phyloP scores from a whole-genome alignment of 2,797 vertebrate genomes.

The Discoglossus pictus region DNA sequence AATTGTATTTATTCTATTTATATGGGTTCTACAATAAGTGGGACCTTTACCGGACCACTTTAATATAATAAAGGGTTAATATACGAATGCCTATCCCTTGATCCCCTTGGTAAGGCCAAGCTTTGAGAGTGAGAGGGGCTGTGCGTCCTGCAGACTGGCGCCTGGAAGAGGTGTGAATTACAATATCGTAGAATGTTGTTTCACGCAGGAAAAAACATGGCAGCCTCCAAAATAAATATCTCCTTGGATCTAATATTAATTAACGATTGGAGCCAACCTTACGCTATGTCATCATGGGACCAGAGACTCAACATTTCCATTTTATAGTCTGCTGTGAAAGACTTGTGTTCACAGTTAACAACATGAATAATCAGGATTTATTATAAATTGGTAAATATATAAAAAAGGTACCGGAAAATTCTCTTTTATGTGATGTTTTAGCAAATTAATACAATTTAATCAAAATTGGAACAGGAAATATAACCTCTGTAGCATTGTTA shows the following conservation, averaged over 20 bases:
- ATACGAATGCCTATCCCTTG: background rate
- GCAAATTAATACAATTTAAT: too few relatives aligned
- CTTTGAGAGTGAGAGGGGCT: background rate
- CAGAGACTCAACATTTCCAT: background rate
- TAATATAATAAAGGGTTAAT: background rate
- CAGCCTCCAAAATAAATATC: constrained; percentile 4
- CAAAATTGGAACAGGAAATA: too few relatives aligned
- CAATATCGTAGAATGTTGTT: constrained; percentile 10
- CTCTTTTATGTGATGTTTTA: too few relatives aligned
- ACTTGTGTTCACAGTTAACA: too few relatives aligned
- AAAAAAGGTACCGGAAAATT: too few relatives aligned
- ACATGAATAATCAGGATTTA: too few relatives aligned
- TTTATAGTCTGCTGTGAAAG: too few relatives aligned
- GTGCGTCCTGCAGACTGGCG: constrained; percentile 12
- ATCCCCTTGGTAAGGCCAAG: constrained; percentile 2
- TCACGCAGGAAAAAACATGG: constrained; percentile 15
- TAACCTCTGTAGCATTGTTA: too few relatives aligned
- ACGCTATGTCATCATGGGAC: background rate
- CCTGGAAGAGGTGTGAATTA: constrained; percentile 13
- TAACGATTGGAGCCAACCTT: constrained; percentile 3
- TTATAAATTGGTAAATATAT: too few relatives aligned
- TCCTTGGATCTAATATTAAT: background rate
- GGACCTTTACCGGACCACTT: too few relatives aligned
- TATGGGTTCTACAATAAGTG: background rate
- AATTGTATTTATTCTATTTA: too few relatives aligned